Conservation (phyloP, 2,797 vertebrate species). For the Tympanoctomys barrerae region DNA sequence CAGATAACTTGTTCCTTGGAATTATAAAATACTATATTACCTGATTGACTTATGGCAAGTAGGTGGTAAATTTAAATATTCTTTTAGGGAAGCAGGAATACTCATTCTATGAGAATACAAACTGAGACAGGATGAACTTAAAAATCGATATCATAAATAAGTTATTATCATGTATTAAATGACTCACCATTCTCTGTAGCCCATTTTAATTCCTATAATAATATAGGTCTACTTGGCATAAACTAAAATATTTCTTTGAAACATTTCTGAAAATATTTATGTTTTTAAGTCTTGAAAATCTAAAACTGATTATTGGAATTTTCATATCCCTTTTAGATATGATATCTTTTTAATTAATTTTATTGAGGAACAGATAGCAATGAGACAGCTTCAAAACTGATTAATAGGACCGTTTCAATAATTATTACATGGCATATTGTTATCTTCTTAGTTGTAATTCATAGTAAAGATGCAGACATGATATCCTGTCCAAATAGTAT, state of each 20-base stretch:
- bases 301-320: neutral
- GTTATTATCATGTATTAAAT: neutral
- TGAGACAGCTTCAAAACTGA: too few relatives aligned
- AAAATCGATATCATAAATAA: neutral
- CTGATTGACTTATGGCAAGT: too few relatives aligned
- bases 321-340: neutral
- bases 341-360: neutral
- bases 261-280: neutral
- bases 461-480: too few relatives aligned
- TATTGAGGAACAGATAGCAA: too few relatives aligned
- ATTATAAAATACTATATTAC: too few relatives aligned
- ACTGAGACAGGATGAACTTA: neutral
- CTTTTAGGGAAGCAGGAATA: too few relatives aligned
- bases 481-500: too few relatives aligned
- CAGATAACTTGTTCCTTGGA: too few relatives aligned
- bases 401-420: too few relatives aligned
- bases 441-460: too few relatives aligned
- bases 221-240: neutral
- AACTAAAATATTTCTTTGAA: neutral
- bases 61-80: too few relatives aligned
- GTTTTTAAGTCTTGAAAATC: neutral
- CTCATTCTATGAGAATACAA: neutral
- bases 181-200: neutral
- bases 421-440: too few relatives aligned
- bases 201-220: neutral